phyloP scores from a whole-genome alignment of 2,888 invertebrate genomes.

The Crioceris asparagi region DNA sequence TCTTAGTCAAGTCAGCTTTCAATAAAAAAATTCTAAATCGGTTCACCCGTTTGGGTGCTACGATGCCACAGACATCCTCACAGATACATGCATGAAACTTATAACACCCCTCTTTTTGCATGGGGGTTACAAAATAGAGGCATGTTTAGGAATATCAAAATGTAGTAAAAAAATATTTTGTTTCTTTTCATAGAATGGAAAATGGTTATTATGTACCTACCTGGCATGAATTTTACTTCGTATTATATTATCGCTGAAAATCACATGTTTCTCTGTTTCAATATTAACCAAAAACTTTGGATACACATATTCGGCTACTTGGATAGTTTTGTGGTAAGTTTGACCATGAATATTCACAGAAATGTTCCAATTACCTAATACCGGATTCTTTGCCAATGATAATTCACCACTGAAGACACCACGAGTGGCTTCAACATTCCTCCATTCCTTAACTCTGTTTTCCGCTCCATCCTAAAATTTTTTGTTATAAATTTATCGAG shows the following conservation, averaged over 20 bases:
- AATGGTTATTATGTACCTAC: slow-evolving; percentile 42
- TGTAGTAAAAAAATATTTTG: too few species aligned
- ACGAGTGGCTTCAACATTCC: slow-evolving; percentile 50
- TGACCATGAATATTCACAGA: slow-evolving; percentile 51
- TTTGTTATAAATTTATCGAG: slow-evolving; percentile 1
- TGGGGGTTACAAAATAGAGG: too few species aligned
- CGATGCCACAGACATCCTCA: too few species aligned
- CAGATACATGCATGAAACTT: too few species aligned
- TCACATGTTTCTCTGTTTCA: slow-evolving; percentile 69
- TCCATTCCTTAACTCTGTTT: slow-evolving; percentile 76
- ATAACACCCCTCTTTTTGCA: too few species aligned
- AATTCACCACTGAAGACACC: slow-evolving; percentile 72
- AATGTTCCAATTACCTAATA: slow-evolving; percentile 81
- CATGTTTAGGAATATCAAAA: too few species aligned
- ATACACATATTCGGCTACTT: slow-evolving; percentile 83
- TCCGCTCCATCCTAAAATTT: slow-evolving; percentile 56
- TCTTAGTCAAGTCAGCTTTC: too few species aligned
- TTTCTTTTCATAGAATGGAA: too few species aligned
- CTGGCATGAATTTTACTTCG: slow-evolving; percentile 71
- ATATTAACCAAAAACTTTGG: slow-evolving; percentile 89
- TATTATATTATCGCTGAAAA: slow-evolving; percentile 69
- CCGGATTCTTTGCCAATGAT: slow-evolving; percentile 68
- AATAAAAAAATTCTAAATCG: too few species aligned
- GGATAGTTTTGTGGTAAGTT: slow-evolving; percentile 51
- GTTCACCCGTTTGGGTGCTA: too few species aligned